These are phyloP conservation scores for Corythaeola cristata DNA, from an alignment of 2,113 vertebrate genomes.

Conservation along the genomic window DNA sequence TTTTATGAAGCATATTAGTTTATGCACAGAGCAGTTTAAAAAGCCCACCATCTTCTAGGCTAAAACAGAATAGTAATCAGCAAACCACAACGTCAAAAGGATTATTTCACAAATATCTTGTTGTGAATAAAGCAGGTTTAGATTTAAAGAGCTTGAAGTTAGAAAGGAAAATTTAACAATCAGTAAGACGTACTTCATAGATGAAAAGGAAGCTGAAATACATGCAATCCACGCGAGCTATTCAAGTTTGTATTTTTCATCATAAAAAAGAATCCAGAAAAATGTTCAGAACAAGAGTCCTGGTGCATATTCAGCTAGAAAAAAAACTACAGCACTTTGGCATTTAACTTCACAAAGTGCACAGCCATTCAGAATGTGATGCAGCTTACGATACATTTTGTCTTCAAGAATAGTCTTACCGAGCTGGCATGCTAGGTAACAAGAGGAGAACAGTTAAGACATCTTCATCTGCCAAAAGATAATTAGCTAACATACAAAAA, in stretches of 20 bases:
- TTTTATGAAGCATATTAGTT: not conserved
- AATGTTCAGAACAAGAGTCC: not conserved
- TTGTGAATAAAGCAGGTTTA: not conserved
- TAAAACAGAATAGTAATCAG: not conserved
- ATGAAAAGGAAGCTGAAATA: not conserved
- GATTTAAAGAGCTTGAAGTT: not conserved
- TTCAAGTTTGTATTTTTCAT: not conserved
- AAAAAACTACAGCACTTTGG: conserved; percentile 18
- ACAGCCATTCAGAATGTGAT: conserved; percentile 54
- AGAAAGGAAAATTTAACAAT: not conserved
- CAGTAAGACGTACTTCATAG: not conserved
- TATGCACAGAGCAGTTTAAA: not conserved
- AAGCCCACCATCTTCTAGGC: not conserved
- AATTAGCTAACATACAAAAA: conserved; percentile 8
- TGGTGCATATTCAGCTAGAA: not conserved
- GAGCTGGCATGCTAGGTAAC: conserved; percentile 58
- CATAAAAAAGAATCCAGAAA: not conserved
- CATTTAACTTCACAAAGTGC: conserved; percentile 49
- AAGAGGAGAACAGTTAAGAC: conserved; percentile 62
- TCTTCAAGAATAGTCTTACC: conserved; percentile 71
- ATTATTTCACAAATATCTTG: not conserved
- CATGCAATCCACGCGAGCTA: not conserved
- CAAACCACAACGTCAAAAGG: not conserved
- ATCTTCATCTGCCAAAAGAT: not conserved
- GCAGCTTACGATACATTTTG: conserved; percentile 65